Conservation (phyloP, 1,140 invertebrate species). For the Drosophila triauraria region DNA sequence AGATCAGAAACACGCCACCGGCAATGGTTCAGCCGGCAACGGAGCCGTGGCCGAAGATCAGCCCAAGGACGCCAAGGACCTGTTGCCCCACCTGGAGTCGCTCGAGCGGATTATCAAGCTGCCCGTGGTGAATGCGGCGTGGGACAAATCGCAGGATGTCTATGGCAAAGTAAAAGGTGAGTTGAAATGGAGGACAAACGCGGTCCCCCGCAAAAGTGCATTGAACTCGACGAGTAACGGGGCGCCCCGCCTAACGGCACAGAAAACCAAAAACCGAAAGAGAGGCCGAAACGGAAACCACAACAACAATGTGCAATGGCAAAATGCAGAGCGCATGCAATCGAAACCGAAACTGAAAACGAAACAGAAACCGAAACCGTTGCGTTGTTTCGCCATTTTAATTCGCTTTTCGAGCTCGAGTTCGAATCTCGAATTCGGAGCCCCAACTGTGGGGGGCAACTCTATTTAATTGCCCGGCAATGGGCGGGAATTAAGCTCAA, state of each 20-base stretch:
- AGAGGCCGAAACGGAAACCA: conserved; percentile 26
- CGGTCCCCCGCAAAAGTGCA: conserved; percentile 39
- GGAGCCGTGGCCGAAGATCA: conserved; percentile 42
- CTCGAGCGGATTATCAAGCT: conserved; percentile 87
- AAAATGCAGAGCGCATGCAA: conserved; percentile 33
- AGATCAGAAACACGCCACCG: conserved; percentile 71
- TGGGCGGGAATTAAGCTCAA: conserved; percentile 61
- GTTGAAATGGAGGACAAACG: conserved; percentile 29
- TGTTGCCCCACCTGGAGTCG: conserved; percentile 86
- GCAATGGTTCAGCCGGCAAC: conserved; percentile 53
- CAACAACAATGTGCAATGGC: conserved; percentile 20
- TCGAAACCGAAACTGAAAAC: conserved; percentile 24
- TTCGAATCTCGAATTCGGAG: conserved; percentile 31
- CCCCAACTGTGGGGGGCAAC: conserved; percentile 10
- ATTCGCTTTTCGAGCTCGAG: conserved; percentile 20
- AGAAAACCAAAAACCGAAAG: conserved; percentile 21
- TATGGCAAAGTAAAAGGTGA: conserved; percentile 87
- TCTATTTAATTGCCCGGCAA: conserved; percentile 42
- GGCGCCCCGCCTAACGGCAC: conserved; percentile 42
- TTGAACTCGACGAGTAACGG: conserved; percentile 64
- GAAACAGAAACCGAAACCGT: conserved; percentile 30
- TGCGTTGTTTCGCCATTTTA: conserved; percentile 48
- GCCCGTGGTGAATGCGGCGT: conserved; percentile 87
- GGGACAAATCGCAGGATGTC: conserved; percentile 86
- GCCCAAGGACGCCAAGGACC: conserved; percentile 77